Evolutionary conservation across 2,888 invertebrate species (phyloP).

Genomic region (Athetis lepigone): DNA sequence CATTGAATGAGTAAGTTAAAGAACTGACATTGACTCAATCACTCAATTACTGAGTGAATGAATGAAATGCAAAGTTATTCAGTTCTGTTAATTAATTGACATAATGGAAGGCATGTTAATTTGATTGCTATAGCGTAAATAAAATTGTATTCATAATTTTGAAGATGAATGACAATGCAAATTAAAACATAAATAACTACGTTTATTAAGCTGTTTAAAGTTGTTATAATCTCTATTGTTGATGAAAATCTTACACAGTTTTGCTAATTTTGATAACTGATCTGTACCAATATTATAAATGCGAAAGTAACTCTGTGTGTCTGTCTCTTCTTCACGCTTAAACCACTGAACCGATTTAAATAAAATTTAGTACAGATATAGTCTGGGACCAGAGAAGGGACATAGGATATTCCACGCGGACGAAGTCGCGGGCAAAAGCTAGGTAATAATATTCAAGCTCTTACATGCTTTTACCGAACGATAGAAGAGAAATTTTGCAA

Average conservation of each 20-base stretch:
- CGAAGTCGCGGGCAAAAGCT: too few species aligned
- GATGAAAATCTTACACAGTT: neutral
- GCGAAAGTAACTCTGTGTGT: too few species aligned
- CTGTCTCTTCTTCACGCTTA: too few species aligned
- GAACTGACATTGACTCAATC: slow-evolving; percentile 19
- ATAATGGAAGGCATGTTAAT: neutral
- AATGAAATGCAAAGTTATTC: slow-evolving; percentile 18
- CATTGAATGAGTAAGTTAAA: slow-evolving; percentile 19
- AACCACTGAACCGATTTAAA: too few species aligned
- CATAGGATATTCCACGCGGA: too few species aligned
- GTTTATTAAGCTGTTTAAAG: neutral
- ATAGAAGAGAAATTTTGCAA: too few species aligned
- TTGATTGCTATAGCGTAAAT: neutral
- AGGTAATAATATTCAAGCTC: too few species aligned
- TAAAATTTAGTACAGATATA: too few species aligned
- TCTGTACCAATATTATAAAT: too few species aligned
- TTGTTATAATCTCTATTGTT: neutral
- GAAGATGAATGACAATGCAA: neutral
- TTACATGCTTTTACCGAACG: too few species aligned
- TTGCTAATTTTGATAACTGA: too few species aligned
- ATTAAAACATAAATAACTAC: neutral
- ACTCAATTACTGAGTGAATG: slow-evolving; percentile 31
- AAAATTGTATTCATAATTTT: slow-evolving; percentile 7
- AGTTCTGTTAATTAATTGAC: slow-evolving; percentile 2
- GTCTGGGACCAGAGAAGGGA: too few species aligned